Evolutionary conservation across 2,888 invertebrate genomes (phyloP), one percentile per base, ranked within the genome.

Genomic region (Hypena proboscidalis): DNA sequence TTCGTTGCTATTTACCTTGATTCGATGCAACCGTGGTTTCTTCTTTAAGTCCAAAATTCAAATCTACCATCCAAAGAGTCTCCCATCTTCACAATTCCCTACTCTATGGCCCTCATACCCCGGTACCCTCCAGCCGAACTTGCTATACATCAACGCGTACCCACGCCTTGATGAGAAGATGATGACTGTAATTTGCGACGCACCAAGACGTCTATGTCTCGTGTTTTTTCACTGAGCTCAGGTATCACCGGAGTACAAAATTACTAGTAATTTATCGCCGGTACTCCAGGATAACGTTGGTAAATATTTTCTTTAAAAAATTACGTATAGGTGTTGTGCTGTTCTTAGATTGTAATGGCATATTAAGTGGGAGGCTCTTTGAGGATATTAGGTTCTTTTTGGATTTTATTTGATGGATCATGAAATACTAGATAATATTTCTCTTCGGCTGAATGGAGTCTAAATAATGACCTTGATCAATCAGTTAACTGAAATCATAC

Each of bases 171-270:
- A 90, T 90, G 90, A 90, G 90, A 90, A 90, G 89, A 90, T 90
- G 90, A 90, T 90, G 88, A 90, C 85, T 74, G 85, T 90, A 85
- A 90, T 90, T 90, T 90, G 88, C 90, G 90, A 89, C 88, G 88
- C 90, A 87, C 87, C 90, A 80, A 90, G 90, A 90, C 90, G 90
- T 88, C 90, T 90, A 89, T 90, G 89, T 89, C 85, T 86, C 89
- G 82, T 82, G 85, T 90, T 90, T 90, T 90, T 90, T 89, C 85
- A 84, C 85, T 78, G 81, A 73, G 83, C 86, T 83, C 88, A 90
- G 90, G 90, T 90, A 90, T 89, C 88, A 88, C 84, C 83, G 81
- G 77, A 80, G 85, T 84, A 85, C 88, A 75, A 89, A 89, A 90
- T 90, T 89, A 90, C 90, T 71, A 78, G 87, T 89, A 87, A 90